Evolutionary conservation across 2,797 vertebrate genomes (phyloP).

Genomic region (Brachymystax lenok): DNA sequence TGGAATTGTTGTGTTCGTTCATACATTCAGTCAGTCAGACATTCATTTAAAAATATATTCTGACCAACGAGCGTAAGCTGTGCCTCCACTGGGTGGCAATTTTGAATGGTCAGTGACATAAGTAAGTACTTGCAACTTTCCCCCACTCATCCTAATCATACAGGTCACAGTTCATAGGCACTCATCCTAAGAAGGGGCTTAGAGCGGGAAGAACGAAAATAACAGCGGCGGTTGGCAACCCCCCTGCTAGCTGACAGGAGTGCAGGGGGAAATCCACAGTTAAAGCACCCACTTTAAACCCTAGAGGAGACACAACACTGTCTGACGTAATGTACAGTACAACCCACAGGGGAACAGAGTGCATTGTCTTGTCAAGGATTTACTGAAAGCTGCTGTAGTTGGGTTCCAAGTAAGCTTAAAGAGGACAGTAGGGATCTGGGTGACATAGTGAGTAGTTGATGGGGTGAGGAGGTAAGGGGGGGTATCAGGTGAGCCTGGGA

Average conservation of each 20-base stretch:
- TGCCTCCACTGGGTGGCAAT: neutral
- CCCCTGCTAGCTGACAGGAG: conserved; percentile 10
- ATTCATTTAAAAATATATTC: neutral
- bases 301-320: conserved; percentile 22
- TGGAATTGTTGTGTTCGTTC: no score
- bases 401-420: neutral
- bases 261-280: neutral
- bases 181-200: conserved; percentile 23
- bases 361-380: neutral
- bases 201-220: conserved; percentile 6
- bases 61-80: neutral
- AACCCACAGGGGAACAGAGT: neutral
- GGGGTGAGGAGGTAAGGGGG: neutral
- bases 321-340: neutral
- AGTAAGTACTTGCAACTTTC: conserved; percentile 49
- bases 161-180: conserved; percentile 27
- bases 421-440: neutral
- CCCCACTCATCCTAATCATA: conserved; percentile 25
- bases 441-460: neutral
- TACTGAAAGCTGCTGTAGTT: neutral
- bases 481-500: neutral
- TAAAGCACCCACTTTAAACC: conserved; percentile 18
- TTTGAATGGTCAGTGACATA: conserved; percentile 14
- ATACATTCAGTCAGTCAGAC: neutral
- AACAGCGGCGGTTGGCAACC: conserved; percentile 15